Base-by-base conservation (phyloP, 2,888 invertebrate species). In the Epistrophella euchroma region DNA sequence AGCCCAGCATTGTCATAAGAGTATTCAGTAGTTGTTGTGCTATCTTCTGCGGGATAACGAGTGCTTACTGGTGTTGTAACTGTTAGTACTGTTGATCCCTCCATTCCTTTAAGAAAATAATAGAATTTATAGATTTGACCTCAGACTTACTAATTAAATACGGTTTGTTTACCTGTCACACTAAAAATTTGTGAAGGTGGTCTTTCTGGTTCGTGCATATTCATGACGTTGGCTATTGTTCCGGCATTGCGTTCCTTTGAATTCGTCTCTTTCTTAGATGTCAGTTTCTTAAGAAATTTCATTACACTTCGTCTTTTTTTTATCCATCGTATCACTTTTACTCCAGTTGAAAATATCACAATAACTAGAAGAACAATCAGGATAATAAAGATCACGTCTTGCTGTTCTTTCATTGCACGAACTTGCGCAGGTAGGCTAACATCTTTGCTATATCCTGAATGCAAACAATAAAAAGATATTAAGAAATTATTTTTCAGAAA, bases 1-100 rank as follows among this genome's bases (percentile, higher is more conserved):
- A 97, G 94, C 0, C 94, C 96, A 90, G 95, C 95, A 91, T 97
- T 97, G 89, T 96, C 96, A 90, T 96, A 96, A 0, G 96, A 96
- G 89, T 96, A 96, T 89, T 96, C 96, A 50, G 96, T 92, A 6
- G 89, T 87, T 1, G 96, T 96, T 0, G 95, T 94, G 74, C 91
- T 91, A 88, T 96, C 96, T 91, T 97, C 96, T 19, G 96, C 96
- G 0, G 96, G 96, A 89, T 96, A 94, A 79, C 96, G 93, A 81
- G 94, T 94, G 88, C 95, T 96, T 0, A 96, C 93, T 0, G 95
- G 94, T 6, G 96, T 96, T 88, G 95, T 95, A 60, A 95, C 94
- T 0, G 96, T 96, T 72, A 94, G 94, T 9, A 95, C 93, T 0
- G 95, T 94, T 0, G 94, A 94, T 2, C 94, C 94, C 7, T 94